phyloP scores from a whole-genome alignment of 2,113 vertebrate genomes.

The Phalacrocorax pelagicus region DNA sequence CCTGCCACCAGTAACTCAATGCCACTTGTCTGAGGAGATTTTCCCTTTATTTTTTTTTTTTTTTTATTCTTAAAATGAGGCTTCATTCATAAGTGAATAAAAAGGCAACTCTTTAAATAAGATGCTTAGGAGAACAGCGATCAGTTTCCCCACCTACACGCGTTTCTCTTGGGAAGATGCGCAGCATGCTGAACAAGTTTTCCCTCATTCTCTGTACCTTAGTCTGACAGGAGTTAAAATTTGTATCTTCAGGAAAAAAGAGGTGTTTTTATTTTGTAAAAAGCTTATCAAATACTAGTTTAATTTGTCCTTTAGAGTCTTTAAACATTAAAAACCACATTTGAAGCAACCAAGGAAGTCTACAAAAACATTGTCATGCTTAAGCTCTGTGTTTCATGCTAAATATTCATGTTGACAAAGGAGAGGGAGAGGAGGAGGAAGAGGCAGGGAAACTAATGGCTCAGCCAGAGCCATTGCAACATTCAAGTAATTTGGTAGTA shows the following conservation, averaged over 20 bases:
- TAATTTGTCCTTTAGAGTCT: constrained; percentile 21
- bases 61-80: not conserved
- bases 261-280: constrained; percentile 2
- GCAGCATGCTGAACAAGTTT: constrained; percentile 16
- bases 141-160: not conserved
- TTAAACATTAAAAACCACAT: constrained; percentile 55
- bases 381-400: constrained; percentile 56
- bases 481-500: constrained; percentile 61
- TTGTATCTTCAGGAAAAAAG: constrained; percentile 18
- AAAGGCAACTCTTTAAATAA: constrained; percentile 42
- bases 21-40: not conserved
- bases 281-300: constrained; percentile 65
- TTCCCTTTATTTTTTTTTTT: not conserved
- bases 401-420: constrained; percentile 32
- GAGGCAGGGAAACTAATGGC: constrained; percentile 16
- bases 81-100: constrained; percentile 5
- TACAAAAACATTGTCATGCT: constrained; percentile 39
- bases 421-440: not conserved
- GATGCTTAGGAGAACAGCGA: not conserved
- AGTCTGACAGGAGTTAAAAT: constrained; percentile 29
- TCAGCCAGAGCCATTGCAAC: constrained; percentile 62
- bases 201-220: constrained; percentile 12
- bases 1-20: not conserved
- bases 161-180: not conserved
- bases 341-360: constrained; percentile 36